These are phyloP conservation scores for Pseudomugil tenellus DNA, from an alignment of 2,797 vertebrate species.

Conservation along the genomic window DNA sequence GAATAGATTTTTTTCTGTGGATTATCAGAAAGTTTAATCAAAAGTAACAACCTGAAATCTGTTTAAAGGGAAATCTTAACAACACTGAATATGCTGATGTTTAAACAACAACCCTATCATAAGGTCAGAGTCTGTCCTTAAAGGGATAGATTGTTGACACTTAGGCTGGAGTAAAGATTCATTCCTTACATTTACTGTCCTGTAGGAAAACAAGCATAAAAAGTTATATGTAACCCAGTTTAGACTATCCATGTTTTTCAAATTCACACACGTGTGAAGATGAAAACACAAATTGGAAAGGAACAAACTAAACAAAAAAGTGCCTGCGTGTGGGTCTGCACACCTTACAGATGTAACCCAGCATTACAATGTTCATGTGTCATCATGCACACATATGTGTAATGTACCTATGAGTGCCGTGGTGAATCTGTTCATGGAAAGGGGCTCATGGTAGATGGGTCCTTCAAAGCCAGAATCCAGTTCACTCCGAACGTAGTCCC, in stretches of 20 bases:
- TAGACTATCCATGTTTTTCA: too few relatives aligned
- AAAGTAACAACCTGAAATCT: background rate
- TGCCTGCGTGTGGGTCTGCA: background rate
- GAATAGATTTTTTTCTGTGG: background rate
- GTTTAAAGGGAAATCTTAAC: background rate
- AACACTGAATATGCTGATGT: background rate
- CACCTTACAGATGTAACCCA: too few relatives aligned
- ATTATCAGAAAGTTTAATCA: background rate
- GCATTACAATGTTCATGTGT: background rate
- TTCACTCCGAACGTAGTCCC: constrained; percentile 97
- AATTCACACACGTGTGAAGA: background rate
- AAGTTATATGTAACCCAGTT: too few relatives aligned
- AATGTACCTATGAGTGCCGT: constrained; percentile 93
- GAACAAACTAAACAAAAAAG: background rate
- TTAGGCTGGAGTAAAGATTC: too few relatives aligned
- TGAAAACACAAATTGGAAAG: background rate
- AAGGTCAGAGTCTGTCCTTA: too few relatives aligned
- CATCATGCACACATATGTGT: constrained; percentile 2
- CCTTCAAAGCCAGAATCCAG: constrained; percentile 96
- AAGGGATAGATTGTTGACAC: background rate
- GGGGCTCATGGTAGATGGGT: constrained; percentile 94
- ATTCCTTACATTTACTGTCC: too few relatives aligned
- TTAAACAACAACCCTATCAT: too few relatives aligned
- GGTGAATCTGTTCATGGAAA: constrained; percentile 98
- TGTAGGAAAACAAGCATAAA: too few relatives aligned